Evolutionary conservation across 2,888 invertebrate genomes (phyloP), one percentile per base, ranked within the genome.

Genomic region (Microctonus aethiopoides): DNA sequence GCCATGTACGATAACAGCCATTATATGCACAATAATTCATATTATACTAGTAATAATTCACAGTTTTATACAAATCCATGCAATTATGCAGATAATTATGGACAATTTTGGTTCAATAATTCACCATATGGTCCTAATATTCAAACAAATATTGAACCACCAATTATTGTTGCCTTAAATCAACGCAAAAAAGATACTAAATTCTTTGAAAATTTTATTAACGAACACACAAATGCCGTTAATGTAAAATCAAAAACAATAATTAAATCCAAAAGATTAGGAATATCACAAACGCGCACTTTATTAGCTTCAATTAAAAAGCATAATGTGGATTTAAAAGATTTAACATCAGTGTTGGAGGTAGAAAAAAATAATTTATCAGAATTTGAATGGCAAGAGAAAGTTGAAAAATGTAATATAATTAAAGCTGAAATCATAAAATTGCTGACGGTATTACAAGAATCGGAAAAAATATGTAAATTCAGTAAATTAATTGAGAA

Each of bases 321-420:
- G 67, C 87, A 78, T 74, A 87, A 78, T 74, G 82, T 77, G 76
- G 83, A 80, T 66, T 76, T 90, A 2, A 83, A 85, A 68, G 76
- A 78, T 67, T 78, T 87, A 22, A 88, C 89, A 75, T 81, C 85
- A 32, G 80, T 86, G 13, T 81, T 92, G 60, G 82, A 84, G 52
- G 82, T 86, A 5, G 88, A 89, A 29, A 62, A 60, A 71, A 81
- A 88, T 0, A 80, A 86, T 54, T 81, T 91, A 70, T 83, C 89
- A 0, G 88, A 90, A 13, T 82, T 84, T 5, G 89, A 91, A 75
- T 93, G 92, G 92, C 87, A 84, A 59, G 78, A 82, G 10, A 87
- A 87, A 70, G 83, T 90, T n/a, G 76, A 86, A n/a, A 85, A 88
- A 75, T 88, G 91, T 60, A 87, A 89, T 36, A 76, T 78, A 34